Evolutionary conservation across 1,140 invertebrate species (phyloP), one percentile per base, ranked within the genome.

Genomic region (Caenorhabditis remanei): DNA sequence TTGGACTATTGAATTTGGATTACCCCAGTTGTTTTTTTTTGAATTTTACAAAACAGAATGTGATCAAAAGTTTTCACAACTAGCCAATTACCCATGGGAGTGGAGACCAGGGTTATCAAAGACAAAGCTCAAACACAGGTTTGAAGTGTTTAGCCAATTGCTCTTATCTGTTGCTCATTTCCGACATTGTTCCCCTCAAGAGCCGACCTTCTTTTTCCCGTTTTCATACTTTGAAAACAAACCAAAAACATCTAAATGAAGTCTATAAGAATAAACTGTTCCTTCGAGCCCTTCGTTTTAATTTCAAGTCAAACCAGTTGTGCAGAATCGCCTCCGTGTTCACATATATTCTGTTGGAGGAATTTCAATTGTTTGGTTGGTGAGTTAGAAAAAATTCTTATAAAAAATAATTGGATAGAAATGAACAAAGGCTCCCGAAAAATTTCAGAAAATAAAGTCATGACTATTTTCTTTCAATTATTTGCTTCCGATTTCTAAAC

Each of bases 61-160:
- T 32, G 1, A 32, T 32, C 32, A 32, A 32, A 32, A 32, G 32
- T 32, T 24, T 11, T 24, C 43, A 79, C 50, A 71, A 71, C 40
- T 19, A 50, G 21, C 13, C 9, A 50, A 79, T 43, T 79, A 50
- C 46, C 53, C 41, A 71, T 19, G 58, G 11, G 32, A 2, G n/a
- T n/a, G 32, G 32, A 2, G 32, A 32, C 32, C 32, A 2, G 43
- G 40, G 65, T 48, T 50, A 79, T 79, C 46, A 79, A 79, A 79
- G n/a, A 32, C 6, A 79, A 79, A 71, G 5, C 41, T 24, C 43
- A 79, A 79, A 79, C 71, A 48, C 14, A 48, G 46, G 71, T 79
- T 79, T 79, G 46, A 79, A 79, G 71, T 79, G 71, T 79, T 79
- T 79, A 79, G n/a, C 71, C 71, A 14, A 79, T 79, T 79, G 71